Evolutionary conservation across 92 coral and sea anemone species (phyloP).

Genomic region (Virgularia gustaviana): DNA sequence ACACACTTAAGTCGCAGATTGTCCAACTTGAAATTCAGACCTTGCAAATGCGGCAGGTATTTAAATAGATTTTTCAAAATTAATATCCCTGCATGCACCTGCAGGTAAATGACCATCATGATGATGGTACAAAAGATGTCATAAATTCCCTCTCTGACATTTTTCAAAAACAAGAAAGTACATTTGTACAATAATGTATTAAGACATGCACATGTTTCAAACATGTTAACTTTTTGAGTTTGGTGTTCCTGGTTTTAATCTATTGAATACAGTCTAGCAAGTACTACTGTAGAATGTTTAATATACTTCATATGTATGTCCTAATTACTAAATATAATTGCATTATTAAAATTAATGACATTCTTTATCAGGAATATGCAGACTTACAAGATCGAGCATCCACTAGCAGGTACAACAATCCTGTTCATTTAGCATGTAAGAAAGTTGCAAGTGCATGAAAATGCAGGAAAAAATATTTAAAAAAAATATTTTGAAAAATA

Average conservation of each 20-base stretch:
- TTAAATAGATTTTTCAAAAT: too few relatives aligned
- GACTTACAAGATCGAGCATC: conserved; percentile 79
- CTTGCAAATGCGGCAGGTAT: conserved; percentile 90
- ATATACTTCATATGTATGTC: background rate
- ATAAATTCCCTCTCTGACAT: background rate
- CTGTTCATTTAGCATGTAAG: too few relatives aligned
- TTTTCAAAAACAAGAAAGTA: background rate
- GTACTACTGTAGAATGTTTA: too few relatives aligned
- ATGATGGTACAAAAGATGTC: background rate
- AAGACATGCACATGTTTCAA: too few relatives aligned
- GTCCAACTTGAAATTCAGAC: conserved; percentile 87
- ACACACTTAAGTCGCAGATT: conserved; percentile 79
- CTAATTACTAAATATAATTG: background rate
- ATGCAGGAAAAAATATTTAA: too few relatives aligned
- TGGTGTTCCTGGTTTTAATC: too few relatives aligned
- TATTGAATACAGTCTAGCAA: too few relatives aligned
- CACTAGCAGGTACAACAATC: conserved; percentile 67
- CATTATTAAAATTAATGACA: too few relatives aligned
- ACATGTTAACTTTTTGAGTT: too few relatives aligned
- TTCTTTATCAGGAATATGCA: conserved; percentile 66
- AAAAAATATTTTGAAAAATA: background rate
- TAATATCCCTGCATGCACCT: too few relatives aligned
- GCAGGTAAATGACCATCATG: too few relatives aligned
- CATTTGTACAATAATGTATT: background rate
- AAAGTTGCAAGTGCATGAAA: too few relatives aligned